Evolutionary conservation across 2,113 vertebrate species (phyloP), one percentile per base, ranked within the genome.

Genomic region (Triplophysa siluroides): DNA sequence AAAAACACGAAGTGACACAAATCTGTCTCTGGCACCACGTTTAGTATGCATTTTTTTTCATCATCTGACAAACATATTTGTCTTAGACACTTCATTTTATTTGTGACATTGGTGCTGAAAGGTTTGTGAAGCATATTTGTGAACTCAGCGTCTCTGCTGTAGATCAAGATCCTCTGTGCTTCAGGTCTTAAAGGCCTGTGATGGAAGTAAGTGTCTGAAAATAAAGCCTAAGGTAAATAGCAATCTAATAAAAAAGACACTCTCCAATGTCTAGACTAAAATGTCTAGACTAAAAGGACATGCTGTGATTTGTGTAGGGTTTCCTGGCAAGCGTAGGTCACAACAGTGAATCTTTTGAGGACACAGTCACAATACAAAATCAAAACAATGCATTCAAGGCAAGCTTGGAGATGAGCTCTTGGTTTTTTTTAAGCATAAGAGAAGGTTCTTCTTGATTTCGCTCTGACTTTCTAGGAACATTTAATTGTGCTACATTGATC

Each of bases 191-290:
- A 58, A 29, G 26, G 3, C 8, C 10, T 26, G 45, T 65, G 45
- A 77, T 52, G 19, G 45, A 65, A 11, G 19, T 65, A n/a, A 54
- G 8, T 8, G 18, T 54, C 26, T 65, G 19, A 77, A 77, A 77
- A 77, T 21, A 77, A 64, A 52, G n/a, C 61, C 62, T 38, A 23
- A 77, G 75, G 61, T 77, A 77, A 64, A 77, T 19, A 52, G 26
- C 7, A 65, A 77, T 23, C 74, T 77, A 54, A 52, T 77, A 65
- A 65, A 65, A 10, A 38, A 21, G 29, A 19, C 47, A 65, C 54
- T 54, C 45, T 52, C 75, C 8, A 1, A 38, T 7, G 64, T 77
- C 62, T 23, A 65, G 26, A 65, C 60, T 24, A 77, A 64, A 65
- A 62, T 7, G 64, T 77, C 62, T 23, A 65, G 26, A 65, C 60